phyloP scores from a whole-genome alignment of 2,888 invertebrate species.

The Drosophila anomelani region DNA sequence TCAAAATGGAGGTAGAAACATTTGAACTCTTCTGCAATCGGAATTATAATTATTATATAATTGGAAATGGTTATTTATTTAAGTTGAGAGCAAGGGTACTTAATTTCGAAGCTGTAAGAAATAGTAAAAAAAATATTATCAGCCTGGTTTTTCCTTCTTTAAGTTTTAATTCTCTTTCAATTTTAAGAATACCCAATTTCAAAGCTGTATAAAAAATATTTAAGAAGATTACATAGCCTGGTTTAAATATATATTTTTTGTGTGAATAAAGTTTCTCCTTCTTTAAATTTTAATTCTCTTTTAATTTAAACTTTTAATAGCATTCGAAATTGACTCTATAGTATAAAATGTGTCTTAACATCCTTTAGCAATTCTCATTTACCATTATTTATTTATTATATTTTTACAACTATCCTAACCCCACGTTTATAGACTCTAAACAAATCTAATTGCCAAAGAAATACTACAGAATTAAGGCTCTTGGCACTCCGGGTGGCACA shows the following conservation, averaged over 20 bases:
- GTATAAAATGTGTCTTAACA: background rate
- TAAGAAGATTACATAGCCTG: too few species aligned
- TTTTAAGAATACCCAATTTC: too few species aligned
- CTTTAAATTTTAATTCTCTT: too few species aligned
- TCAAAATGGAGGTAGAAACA: conserved; percentile 9
- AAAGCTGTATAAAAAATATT: too few species aligned
- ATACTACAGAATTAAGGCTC: conserved; percentile 28
- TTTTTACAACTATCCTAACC: conserved; percentile 1
- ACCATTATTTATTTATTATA: background rate
- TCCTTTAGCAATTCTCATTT: background rate
- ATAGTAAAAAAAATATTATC: too few species aligned
- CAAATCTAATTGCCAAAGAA: conserved; percentile 34
- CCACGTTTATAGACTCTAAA: conserved; percentile 13
- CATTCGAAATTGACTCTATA: too few species aligned
- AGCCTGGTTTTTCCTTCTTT: too few species aligned
- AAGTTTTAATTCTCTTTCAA: too few species aligned
- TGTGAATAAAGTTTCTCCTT: too few species aligned
- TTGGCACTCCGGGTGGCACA: conserved; percentile 20
- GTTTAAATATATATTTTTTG: too few species aligned
- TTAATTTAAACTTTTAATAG: too few species aligned
- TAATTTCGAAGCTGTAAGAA: too few species aligned
- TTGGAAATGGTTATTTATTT: background rate
- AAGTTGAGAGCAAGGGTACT: background rate
- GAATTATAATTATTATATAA: background rate
- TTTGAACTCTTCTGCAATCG: background rate